A percentile compares a stretch with the other conserved stretches of the same genome.
phyloP scores from a whole-genome alignment of 2,888 invertebrate species.

The Aphidoletes aphidimyza region DNA sequence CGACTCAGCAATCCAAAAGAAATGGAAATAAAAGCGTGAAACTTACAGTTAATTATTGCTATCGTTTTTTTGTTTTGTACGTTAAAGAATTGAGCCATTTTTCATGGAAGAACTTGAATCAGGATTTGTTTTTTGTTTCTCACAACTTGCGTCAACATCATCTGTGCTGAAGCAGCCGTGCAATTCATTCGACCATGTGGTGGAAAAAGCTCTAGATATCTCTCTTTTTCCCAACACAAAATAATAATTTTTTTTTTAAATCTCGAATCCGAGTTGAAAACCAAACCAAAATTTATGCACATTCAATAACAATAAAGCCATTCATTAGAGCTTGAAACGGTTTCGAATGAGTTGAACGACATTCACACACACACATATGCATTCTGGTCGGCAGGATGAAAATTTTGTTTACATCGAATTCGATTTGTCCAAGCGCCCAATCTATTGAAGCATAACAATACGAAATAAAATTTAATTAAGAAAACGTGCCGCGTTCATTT shows the following conservation, averaged over 20 bases:
- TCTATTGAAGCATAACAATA: constrained; percentile 14
- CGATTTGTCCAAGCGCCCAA: neutral
- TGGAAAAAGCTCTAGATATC: neutral
- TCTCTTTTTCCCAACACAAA: too few species aligned
- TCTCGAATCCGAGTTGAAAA: neutral
- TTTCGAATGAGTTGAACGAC: neutral
- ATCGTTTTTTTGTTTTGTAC: constrained; percentile 9
- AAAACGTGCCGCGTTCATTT: constrained; percentile 45
- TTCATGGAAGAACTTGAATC: too few species aligned
- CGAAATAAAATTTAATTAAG: constrained; percentile 51
- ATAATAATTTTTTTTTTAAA: too few species aligned
- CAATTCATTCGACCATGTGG: neutral
- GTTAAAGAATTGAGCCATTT: constrained; percentile 24
- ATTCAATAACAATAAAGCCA: constrained; percentile 20
- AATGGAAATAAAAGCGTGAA: neutral
- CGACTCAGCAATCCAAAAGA: neutral
- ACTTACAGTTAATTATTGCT: constrained; percentile 9
- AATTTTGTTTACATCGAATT: neutral
- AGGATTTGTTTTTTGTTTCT: neutral
- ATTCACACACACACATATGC: too few species aligned
- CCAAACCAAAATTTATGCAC: constrained; percentile 6
- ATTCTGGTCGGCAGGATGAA: too few species aligned
- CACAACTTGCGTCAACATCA: neutral
- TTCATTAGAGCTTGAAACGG: constrained; percentile 27
- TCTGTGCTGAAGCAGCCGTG: neutral